These are phyloP conservation scores for Peromyscus eremicus DNA, from an alignment of 2,797 vertebrate species.

Conservation along the genomic window DNA sequence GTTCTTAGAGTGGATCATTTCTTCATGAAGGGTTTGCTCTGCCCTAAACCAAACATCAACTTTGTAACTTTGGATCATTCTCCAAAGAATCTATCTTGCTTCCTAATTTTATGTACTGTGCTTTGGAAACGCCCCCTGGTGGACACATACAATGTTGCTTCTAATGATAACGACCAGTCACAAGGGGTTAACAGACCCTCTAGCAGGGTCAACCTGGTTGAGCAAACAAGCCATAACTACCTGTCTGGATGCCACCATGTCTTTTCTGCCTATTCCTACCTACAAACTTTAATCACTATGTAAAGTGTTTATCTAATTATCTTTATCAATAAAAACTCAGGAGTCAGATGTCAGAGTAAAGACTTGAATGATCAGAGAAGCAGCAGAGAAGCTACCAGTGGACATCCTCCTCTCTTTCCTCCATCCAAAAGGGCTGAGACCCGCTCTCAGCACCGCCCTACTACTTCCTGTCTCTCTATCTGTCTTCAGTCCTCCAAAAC, in stretches of 20 bases:
- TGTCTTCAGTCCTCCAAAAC: background rate
- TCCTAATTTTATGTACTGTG: background rate
- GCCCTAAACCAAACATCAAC: slow-evolving; percentile 3
- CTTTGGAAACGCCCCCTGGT: slow-evolving; percentile 65
- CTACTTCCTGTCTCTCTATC: background rate
- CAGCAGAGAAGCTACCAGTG: background rate
- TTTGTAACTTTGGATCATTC: slow-evolving; percentile 53
- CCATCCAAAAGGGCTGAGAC: background rate
- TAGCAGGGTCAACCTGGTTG: background rate
- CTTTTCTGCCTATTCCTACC: slow-evolving; percentile 26
- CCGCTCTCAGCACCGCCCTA: background rate
- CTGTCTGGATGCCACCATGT: background rate
- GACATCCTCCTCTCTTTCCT: background rate
- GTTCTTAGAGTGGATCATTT: slow-evolving; percentile 12
- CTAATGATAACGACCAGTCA: background rate
- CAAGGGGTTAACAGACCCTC: background rate
- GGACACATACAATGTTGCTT: slow-evolving; percentile 9
- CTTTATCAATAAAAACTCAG: background rate
- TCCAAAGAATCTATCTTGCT: background rate
- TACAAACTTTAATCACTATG: slow-evolving; percentile 13
- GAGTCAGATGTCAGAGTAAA: background rate
- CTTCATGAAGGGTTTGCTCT: background rate
- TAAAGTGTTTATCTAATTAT: background rate
- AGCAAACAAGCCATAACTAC: background rate
- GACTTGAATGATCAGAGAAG: background rate